Evolutionary conservation across 2,113 vertebrate species (phyloP), one percentile per base, ranked within the genome.

Genomic region (Galbula dea): DNA sequence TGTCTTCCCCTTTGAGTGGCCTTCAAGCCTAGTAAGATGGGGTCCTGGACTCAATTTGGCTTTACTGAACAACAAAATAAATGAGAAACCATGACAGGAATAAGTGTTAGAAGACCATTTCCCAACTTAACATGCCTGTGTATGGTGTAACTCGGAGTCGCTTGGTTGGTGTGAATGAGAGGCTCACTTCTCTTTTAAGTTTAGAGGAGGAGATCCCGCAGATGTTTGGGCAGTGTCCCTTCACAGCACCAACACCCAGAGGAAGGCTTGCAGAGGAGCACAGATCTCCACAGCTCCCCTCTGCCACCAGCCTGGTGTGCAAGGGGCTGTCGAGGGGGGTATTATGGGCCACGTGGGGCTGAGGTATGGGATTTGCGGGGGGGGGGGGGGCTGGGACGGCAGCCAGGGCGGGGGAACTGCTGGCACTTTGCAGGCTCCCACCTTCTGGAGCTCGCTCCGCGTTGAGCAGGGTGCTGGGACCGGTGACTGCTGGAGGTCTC

Each of bases 261-360:
- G 48, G 32, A 39, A 24, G 22, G 19, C 36, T 46, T 73, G 68
- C 73, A 46, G 61, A 37, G 49, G 75, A 2, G 2, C n/a, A 4
- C 54, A 67, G 51, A 75, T 90, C 19, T n/a, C 27, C 15, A 1
- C 54, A 41, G 61, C 71, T 43, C 75, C 41, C 1, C 16, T 23
- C 5, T 0, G 1, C 7, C 12, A 4, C 9, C 34, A 36, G 61
- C 20, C 34, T 26, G 59, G 29, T 4, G 1, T 34, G 51, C 57
- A 0, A 4, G 66, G 45, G 54, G 48, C 69, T 57, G 55, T 36
- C 36, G 3, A 29, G 4, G 43, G 51, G 2, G 37, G 45, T 3
- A 0, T 0, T 2, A 0, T 1, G 41, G 39, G 10, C 6, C 52
- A 20, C 1, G 15, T 37, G 51, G 54, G 9, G 66, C 3, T 4